These are phyloP conservation scores for Leistus spinibarbis DNA, from an alignment of 2,888 invertebrate genomes.

Conservation along the genomic window DNA sequence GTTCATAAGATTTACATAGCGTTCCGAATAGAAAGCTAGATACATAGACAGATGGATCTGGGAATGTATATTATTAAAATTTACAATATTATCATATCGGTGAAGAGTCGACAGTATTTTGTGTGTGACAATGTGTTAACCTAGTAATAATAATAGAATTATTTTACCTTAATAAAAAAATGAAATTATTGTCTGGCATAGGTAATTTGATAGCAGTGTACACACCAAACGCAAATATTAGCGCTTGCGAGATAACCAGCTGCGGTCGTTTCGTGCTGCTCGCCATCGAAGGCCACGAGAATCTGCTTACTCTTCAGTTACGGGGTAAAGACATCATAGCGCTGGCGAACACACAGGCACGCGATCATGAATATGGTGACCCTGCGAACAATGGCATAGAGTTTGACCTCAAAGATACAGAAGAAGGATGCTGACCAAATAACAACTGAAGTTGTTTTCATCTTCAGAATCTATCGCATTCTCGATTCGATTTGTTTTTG, in stretches of 20 bases:
- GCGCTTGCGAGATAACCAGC: slow-evolving; percentile 76
- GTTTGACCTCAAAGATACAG: slow-evolving; percentile 62
- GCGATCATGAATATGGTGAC: slow-evolving; percentile 58
- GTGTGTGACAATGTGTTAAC: background rate
- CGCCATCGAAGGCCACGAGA: slow-evolving; percentile 69
- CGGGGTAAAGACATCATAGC: slow-evolving; percentile 51
- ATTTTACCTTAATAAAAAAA: background rate
- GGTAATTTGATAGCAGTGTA: slow-evolving; percentile 80
- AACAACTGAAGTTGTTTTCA: slow-evolving; percentile 4
- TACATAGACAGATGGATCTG: too few relatives aligned
- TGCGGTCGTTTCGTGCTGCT: slow-evolving; percentile 74
- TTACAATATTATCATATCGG: too few relatives aligned
- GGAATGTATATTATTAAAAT: too few relatives aligned
- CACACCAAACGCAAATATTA: slow-evolving; percentile 75
- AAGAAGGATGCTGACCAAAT: slow-evolving; percentile 51
- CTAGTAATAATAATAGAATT: background rate
- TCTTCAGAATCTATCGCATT: background rate
- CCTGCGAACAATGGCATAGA: slow-evolving; percentile 64
- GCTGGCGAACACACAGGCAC: slow-evolving; percentile 33
- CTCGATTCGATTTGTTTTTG: background rate
- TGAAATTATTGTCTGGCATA: slow-evolving; percentile 51
- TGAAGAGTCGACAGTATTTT: too few relatives aligned
- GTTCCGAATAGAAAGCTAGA: too few relatives aligned
- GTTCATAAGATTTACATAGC: too few relatives aligned
- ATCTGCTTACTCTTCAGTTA: slow-evolving; percentile 70